A percentile compares a stretch with the other conserved stretches of the same genome.
These are phyloP conservation scores for Taxidea taxus DNA, from an alignment of 2,113 vertebrate genomes.

Conservation along the genomic window DNA sequence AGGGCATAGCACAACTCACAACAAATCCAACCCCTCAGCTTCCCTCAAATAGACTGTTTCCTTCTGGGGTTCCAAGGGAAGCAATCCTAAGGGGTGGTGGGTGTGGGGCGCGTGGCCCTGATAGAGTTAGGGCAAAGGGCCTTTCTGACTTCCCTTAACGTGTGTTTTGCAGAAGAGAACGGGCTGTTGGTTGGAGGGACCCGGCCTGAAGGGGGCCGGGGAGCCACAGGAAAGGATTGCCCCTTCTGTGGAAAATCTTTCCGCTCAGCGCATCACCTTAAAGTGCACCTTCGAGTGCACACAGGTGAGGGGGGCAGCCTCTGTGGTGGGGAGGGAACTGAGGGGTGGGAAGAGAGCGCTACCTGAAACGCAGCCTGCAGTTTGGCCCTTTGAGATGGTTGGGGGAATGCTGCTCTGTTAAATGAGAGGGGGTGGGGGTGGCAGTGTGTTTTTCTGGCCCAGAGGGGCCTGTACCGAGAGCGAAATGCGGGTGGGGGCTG, in stretches of 20 bases:
- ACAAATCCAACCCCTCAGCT: neutral
- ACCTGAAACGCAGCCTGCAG: neutral
- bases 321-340: neutral
- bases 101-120: neutral
- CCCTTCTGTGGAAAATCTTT: constrained; percentile 96
- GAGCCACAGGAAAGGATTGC: constrained; percentile 92
- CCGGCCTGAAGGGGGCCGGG: constrained; percentile 86
- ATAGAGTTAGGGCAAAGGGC: neutral
- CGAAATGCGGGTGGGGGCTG: neutral
- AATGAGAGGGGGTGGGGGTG: neutral
- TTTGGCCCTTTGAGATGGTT: neutral
- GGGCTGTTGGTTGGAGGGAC: constrained; percentile 82
- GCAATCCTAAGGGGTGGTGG: neutral
- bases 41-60: neutral
- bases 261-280: constrained; percentile 94
- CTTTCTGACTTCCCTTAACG: neutral
- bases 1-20: neutral
- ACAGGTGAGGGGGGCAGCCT: constrained; percentile 86
- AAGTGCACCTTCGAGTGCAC: constrained; percentile 95
- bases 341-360: neutral
- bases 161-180: constrained; percentile 86
- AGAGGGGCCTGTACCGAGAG: neutral
- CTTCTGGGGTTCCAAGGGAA: neutral
- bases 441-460: neutral
- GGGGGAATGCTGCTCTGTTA: neutral